These are phyloP conservation scores for Xyrichtys novacula DNA, from an alignment of 2,797 vertebrate genomes.

Conservation along the genomic window DNA sequence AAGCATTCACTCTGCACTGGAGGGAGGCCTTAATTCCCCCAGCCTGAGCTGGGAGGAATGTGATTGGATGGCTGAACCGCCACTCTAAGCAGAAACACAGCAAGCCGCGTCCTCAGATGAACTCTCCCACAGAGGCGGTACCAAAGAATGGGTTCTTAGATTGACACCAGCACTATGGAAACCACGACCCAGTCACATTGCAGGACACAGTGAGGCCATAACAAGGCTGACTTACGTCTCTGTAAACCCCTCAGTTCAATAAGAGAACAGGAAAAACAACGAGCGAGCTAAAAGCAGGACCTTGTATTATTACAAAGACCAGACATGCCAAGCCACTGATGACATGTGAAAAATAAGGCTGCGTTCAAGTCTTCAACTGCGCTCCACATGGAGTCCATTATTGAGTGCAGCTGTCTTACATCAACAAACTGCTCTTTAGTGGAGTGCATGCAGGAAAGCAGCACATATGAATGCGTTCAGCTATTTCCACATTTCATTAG, in stretches of 20 bases:
- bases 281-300: slow-evolving; percentile 53
- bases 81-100: slow-evolving; percentile 54
- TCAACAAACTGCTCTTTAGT: slow-evolving; percentile 73
- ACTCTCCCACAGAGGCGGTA: slow-evolving; percentile 62
- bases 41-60: slow-evolving; percentile 10
- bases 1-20: slow-evolving; percentile 55
- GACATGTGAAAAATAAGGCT: slow-evolving; percentile 79
- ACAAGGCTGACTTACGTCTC: slow-evolving; percentile 50
- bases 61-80: slow-evolving; percentile 65
- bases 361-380: slow-evolving; percentile 58
- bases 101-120: slow-evolving; percentile 74
- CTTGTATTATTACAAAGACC: slow-evolving; percentile 57
- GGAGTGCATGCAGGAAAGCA: slow-evolving; percentile 48
- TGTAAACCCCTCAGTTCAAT: slow-evolving; percentile 42
- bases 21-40: slow-evolving; percentile 41
- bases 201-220: slow-evolving; percentile 47
- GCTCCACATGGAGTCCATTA: slow-evolving; percentile 76
- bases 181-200: slow-evolving; percentile 52
- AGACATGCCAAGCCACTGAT: slow-evolving; percentile 77
- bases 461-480: slow-evolving; percentile 48
- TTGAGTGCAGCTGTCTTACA: slow-evolving; percentile 76
- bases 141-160: slow-evolving; percentile 44
- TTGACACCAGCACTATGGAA: slow-evolving; percentile 68
- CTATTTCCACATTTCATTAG: slow-evolving; percentile 64
- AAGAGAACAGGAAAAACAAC: slow-evolving; percentile 41